Base-by-base conservation (phyloP, 2,888 invertebrate species). In the Drosophila pseudotakahashii region DNA sequence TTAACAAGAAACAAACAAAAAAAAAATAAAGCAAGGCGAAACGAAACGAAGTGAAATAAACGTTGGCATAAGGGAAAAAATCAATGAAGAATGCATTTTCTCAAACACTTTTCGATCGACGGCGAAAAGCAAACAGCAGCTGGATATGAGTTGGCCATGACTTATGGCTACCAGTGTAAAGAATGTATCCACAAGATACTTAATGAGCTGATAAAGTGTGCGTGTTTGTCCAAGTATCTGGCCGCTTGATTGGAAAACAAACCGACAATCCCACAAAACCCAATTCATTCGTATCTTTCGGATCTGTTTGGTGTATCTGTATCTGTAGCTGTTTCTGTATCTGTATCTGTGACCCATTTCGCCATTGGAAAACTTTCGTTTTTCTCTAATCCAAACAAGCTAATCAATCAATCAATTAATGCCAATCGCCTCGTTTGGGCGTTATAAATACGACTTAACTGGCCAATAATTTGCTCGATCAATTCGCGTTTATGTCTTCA, bases 361-460 rank as follows among this genome's bases (percentile, higher is more conserved):
- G 54, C 50, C 48, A 37, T 53, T 39, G 23, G 60, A 39, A 61
- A 84, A 81, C 83, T 88, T 85, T 83, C 80, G 69, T 88, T 82
- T 82, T 83, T 64, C 79, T 73, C 41, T 74, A 77, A 82, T 88
- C 82, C 76, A 82, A 88, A 81, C 88, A 77, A 85, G 79, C 75
- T 75, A 84, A 66, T 84, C 76, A 84, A 66, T 84, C 84, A 88
- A 88, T 84, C 87, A 84, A 84, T 84, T 86, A 84, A 88, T 75
- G 75, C 78, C 81, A 83, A 71, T 79, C 73, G 70, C 61, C 67
- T 74, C 58, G 36, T 10, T 45, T 47, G 68, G 77, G 62, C 69
- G 53, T 72, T 62, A 66, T 73, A 58, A 79, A 73, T 51, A 30
- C 64, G 73, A 55, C 54, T 60, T 75, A 62, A 69, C 79, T 75